Conservation (phyloP, 2,797 vertebrate genomes). For the Melanotaenia parkinsoni region DNA sequence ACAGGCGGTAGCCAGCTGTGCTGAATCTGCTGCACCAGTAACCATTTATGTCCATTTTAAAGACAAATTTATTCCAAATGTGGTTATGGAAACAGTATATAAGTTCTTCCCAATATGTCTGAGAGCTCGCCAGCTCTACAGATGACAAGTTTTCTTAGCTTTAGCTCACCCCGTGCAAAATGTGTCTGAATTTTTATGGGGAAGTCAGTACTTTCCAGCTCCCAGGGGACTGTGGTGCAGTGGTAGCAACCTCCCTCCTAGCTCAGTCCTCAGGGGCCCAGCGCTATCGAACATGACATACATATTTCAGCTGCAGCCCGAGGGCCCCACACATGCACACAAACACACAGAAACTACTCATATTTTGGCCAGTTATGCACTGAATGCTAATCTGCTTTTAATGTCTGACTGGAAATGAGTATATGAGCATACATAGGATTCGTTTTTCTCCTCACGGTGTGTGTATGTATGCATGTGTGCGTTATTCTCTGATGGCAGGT, state of each 20-base stretch:
- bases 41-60: not conserved
- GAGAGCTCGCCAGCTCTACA: slow-evolving; percentile 1
- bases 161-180: slow-evolving; percentile 1
- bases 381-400: slow-evolving; percentile 16
- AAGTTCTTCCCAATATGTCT: not conserved
- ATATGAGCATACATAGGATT: slow-evolving; percentile 1
- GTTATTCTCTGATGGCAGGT: slow-evolving; percentile 57
- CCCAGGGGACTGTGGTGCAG: slow-evolving; percentile 51
- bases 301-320: slow-evolving; percentile 74
- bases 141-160: slow-evolving; percentile 18
- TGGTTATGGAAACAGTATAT: not conserved
- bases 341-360: slow-evolving; percentile 17
- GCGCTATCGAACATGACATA: slow-evolving; percentile 57
- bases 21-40: not conserved
- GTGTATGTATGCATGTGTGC: not conserved
- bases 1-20: not conserved
- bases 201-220: slow-evolving; percentile 36
- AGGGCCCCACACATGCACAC: slow-evolving; percentile 28
- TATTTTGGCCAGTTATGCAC: not conserved
- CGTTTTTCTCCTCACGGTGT: slow-evolving; percentile 8
- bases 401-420: not conserved
- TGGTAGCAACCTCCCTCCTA: slow-evolving; percentile 44
- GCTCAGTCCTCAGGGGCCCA: slow-evolving; percentile 46
- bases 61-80: not conserved
- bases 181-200: slow-evolving; percentile 21